Base-by-base conservation (phyloP, 2,113 vertebrate genomes). In the Hydrolagus affinis region DNA sequence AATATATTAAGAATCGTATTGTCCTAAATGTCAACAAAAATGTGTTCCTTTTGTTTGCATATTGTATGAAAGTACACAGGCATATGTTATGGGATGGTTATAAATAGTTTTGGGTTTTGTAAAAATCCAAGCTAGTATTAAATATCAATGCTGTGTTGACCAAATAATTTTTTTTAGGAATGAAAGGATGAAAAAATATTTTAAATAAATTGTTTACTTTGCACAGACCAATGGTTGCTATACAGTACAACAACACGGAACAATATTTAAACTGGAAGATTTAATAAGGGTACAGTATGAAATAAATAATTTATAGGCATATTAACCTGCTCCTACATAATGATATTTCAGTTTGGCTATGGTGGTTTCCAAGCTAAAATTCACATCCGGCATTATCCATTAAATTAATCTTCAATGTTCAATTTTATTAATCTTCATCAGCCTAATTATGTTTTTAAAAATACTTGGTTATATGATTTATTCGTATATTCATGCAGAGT, bases 211-310 rank as follows among this genome's bases (percentile, higher is more conserved):
- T 32, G 4, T 83, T 83, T 83, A 62, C 25, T 89, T 83, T 83
- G 62, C 28, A 93, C 95, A 98, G 96, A 96, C 97, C 88, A 97
- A 96, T 91, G 95, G 94, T 89, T 95, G 94, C 95, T 90, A 86
- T 83, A 83, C 78, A 83, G 62, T 83, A n/a, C 78, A 66, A n/a
- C 78, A 66, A 83, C 59, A 11, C 10, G 78, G 66, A 83, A 32
- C 25, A 11, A 17, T 32, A 66, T 83, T 66, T 83, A 68, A 83
- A 83, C 87, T 92, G 88, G 89, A 92, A 89, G 91, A 92, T 86
- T 93, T 94, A 88, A 90, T 93, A 89, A 93, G 94, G 96, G 96
- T 98, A 98, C 89, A 93, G 96, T 96, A 96, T 83, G 62, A 83
- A 83, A 62, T 32, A 30, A 83, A 64, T 32, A 68, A 32, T 60